Base-by-base conservation (phyloP, 1,140 invertebrate species). In the Stegodyphus mimosarum region DNA sequence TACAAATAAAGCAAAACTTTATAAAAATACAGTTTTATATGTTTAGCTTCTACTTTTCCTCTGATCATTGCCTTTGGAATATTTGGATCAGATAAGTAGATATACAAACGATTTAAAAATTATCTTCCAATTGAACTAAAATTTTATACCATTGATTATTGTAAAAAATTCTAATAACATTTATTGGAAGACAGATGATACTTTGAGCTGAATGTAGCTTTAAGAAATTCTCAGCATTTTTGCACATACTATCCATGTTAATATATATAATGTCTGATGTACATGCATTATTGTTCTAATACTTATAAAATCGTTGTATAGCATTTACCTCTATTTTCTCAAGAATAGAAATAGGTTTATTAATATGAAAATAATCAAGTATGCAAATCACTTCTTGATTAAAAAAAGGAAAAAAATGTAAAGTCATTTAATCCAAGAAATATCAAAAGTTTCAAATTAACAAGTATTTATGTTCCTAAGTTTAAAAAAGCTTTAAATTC, bases 251-350 rank as follows among this genome's bases (percentile, higher is more conserved):
- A 71, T 15, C 15, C 77, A 71, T 80, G 77, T 71, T 15, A 80
- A 53, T 80, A 67, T 80, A 80, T 53, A 76, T 71, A 67, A 71
- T 80, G 77, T 80, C 77, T 67, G 67, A 17, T 83, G 71, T 83
- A 74, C 74, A 78, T 78, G 80, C 71, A 83, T 83, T 83, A 66
- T 83, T 72, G 52, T 83, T 83, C 74, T 15, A 83, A 60, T 33
- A 33, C 50, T n/a, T 63, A 81, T 33, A 72, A 70, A 72, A 49
- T 17, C 72, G 69, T 33, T 81, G 72, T 53, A 81, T 72, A 72
- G 66, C 52, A 72, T 72, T 81, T 81, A 53, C 33, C 72, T 72
- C 60, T 76, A 76, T 81, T 81, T 72, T 81, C 51, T 50, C 33
- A 67, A 67, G 67, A 49, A 60, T 64, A 71, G 78, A 48, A 17